These are phyloP conservation scores for Amphipyra berbera DNA, from an alignment of 2,888 invertebrate species.

Conservation along the genomic window DNA sequence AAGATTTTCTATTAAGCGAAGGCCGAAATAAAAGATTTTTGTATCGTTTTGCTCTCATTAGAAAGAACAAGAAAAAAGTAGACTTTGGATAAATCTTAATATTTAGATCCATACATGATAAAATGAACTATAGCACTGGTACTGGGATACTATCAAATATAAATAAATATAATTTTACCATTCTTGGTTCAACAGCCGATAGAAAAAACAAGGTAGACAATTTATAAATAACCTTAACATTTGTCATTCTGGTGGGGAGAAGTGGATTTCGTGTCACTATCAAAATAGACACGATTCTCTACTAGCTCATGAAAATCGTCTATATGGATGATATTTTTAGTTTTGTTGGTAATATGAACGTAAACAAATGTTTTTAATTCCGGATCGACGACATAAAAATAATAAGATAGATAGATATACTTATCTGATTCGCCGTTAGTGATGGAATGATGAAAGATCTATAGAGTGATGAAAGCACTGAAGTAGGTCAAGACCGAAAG, in stretches of 20 bases:
- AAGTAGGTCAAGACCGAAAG: constrained; percentile 36
- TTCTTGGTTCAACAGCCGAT: constrained; percentile 30
- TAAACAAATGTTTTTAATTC: constrained; percentile 43
- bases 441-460: constrained; percentile 2
- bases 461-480: constrained; percentile 7
- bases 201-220: constrained; percentile 56
- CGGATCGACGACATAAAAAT: constrained; percentile 21
- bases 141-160: constrained; percentile 14
- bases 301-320: constrained; percentile 53
- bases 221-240: constrained; percentile 73
- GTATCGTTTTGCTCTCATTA: background rate
- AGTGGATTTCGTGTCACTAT: constrained; percentile 72
- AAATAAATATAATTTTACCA: constrained; percentile 17
- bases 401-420: no score
- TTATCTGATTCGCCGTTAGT: background rate
- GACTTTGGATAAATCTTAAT: background rate
- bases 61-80: background rate
- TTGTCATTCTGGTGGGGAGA: constrained; percentile 71
- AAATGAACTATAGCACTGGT: background rate
- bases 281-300: constrained; percentile 70
- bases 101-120: background rate
- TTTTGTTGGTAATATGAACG: constrained; percentile 27
- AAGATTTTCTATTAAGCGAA: constrained; percentile 6
- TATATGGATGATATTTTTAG: constrained; percentile 42
- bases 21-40: constrained; percentile 1